Percentiles rank a stretch among this genome's conserved stretches.
These are phyloP conservation scores for Xanthorhoe designata DNA, from an alignment of 2,888 invertebrate species.

Conservation along the genomic window DNA sequence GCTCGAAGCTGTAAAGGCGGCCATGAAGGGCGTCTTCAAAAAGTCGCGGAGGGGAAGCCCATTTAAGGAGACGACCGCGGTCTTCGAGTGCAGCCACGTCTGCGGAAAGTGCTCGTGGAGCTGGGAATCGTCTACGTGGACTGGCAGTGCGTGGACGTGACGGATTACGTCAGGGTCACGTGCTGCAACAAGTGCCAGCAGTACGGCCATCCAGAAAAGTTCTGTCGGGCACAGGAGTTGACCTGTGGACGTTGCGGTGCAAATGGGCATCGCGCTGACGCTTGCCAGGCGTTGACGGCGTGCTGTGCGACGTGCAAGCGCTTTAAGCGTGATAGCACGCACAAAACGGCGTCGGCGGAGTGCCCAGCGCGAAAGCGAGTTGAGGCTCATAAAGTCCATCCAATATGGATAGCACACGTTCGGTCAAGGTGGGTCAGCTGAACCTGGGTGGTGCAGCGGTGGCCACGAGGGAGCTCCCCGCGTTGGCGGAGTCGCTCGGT, in stretches of 20 bases:
- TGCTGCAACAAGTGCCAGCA: constrained; percentile 52
- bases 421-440: constrained; percentile 36
- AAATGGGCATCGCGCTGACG: constrained; percentile 26
- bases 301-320: constrained; percentile 47
- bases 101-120: constrained; percentile 5
- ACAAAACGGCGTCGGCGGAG: constrained; percentile 33
- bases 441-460: constrained; percentile 40
- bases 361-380: constrained; percentile 41
- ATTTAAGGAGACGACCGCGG: constrained; percentile 22
- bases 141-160: constrained; percentile 17
- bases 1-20: too few relatives aligned
- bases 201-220: constrained; percentile 51
- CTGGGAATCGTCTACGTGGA: constrained; percentile 9
- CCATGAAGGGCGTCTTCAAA: too few relatives aligned
- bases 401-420: constrained; percentile 29
- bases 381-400: not conserved
- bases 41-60: not conserved
- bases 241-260: constrained; percentile 45
- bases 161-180: constrained; percentile 22
- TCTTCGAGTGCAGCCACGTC: constrained; percentile 11
- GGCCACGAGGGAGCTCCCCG: constrained; percentile 42
- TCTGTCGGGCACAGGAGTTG: not conserved
- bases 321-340: constrained; percentile 35
- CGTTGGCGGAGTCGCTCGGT: constrained; percentile 21
- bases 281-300: constrained; percentile 12